phyloP scores from a whole-genome alignment of 2,797 vertebrate genomes.

The Halcyon badia region DNA sequence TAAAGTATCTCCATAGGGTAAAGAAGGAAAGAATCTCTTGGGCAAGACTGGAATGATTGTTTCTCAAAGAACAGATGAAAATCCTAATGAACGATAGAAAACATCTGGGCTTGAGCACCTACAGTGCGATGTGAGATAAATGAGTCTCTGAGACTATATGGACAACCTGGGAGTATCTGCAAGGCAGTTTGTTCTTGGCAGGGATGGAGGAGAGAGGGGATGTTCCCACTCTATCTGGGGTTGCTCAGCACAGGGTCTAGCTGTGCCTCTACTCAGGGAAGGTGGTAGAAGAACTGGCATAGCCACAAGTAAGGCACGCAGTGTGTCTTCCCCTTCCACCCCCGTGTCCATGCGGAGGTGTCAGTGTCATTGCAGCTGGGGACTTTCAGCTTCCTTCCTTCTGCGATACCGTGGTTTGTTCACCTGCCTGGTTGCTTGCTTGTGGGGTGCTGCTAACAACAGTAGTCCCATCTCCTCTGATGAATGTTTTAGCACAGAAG shows the following conservation, averaged over 20 bases:
- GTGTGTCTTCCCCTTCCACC: background rate
- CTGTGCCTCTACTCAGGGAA: background rate
- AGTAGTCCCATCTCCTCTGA: background rate
- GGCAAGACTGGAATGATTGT: background rate
- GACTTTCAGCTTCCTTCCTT: background rate
- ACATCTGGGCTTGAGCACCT: background rate
- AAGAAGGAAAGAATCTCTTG: background rate
- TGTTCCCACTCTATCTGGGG: background rate
- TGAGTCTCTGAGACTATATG: accelerated
- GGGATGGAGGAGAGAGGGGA: background rate
- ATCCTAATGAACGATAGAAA: background rate
- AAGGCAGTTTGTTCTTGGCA: background rate
- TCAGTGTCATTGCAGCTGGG: background rate
- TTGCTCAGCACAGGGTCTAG: background rate
- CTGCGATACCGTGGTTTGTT: background rate
- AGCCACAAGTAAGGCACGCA: background rate
- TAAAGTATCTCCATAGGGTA: background rate
- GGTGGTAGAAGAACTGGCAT: background rate
- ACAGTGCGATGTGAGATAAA: accelerated
- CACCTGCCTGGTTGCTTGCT: background rate
- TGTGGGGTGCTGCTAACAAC: background rate
- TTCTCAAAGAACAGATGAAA: background rate
- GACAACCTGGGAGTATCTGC: background rate
- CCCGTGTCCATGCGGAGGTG: background rate
- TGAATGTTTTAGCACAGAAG: background rate